Percentiles rank a stretch among this genome's conserved stretches.
phyloP scores from a whole-genome alignment of 2,888 invertebrate species.

The Conomelus anceps region DNA sequence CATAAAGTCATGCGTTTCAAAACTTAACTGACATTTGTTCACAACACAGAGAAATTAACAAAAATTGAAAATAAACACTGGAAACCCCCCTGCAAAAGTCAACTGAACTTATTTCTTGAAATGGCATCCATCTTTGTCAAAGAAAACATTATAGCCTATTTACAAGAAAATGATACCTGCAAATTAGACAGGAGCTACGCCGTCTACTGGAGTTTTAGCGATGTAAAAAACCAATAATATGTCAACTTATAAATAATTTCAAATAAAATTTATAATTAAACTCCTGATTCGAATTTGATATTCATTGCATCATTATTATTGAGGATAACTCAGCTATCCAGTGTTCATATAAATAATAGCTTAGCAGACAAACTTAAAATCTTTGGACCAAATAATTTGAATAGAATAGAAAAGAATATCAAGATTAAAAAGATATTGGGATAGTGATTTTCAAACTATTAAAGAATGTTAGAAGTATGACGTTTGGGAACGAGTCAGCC shows the following conservation, averaged over 20 bases:
- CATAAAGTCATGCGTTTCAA: constrained; percentile 28
- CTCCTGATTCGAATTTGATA: background rate
- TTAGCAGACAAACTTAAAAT: no score
- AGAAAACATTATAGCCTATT: constrained; percentile 9
- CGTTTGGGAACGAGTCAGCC: background rate
- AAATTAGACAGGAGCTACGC: background rate
- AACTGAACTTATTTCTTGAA: constrained; percentile 11
- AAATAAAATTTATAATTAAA: background rate
- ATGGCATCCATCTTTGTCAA: constrained; percentile 18
- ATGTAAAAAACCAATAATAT: background rate
- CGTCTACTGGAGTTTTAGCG: background rate
- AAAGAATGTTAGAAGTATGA: no score
- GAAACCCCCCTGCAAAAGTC: constrained; percentile 11
- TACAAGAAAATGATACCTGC: constrained; percentile 7
- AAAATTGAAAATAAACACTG: background rate
- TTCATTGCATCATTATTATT: background rate
- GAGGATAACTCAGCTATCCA: no score
- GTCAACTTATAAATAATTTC: no score
- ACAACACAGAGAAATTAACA: background rate
- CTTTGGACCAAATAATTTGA: no score
- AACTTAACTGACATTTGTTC: background rate
- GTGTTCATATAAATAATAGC: no score
- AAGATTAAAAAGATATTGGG: no score
- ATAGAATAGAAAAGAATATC: no score
- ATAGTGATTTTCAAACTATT: no score